Percentiles rank a stretch among this genome's conserved stretches.
Evolutionary conservation across 1,140 invertebrate species (phyloP).

Genomic region (Ganaspis sp.): DNA sequence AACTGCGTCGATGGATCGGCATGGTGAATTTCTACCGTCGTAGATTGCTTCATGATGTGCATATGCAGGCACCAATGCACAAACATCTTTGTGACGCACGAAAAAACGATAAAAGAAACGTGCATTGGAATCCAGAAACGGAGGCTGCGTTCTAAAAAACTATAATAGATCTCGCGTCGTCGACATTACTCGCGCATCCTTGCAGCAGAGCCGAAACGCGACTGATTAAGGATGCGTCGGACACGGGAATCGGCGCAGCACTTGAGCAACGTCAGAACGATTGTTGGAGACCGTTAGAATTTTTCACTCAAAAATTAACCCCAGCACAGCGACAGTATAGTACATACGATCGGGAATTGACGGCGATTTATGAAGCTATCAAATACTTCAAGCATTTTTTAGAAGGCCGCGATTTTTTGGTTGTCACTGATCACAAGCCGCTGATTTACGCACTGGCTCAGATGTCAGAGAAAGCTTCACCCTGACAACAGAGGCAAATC

Average conservation of each 20-base stretch:
- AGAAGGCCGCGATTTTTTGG: slow-evolving; percentile 31
- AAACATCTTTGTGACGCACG: slow-evolving; percentile 44
- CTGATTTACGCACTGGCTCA: slow-evolving; percentile 51
- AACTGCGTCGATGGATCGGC: slow-evolving; percentile 61
- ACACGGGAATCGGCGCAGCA: background rate
- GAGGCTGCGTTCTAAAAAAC: slow-evolving; percentile 51
- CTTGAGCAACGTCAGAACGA: no score
- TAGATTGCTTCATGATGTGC: slow-evolving; percentile 56
- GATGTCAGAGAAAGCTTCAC: slow-evolving; percentile 37
- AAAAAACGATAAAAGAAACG: slow-evolving; percentile 54
- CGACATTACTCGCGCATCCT: slow-evolving; percentile 10
- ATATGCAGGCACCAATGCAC: slow-evolving; percentile 48
- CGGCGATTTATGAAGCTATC: no score
- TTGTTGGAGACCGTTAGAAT: no score
- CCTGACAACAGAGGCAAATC: background rate
- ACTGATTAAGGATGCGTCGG: no score
- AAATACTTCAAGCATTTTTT: background rate
- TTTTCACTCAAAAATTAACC: no score
- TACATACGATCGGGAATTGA: no score
- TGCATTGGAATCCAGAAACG: slow-evolving; percentile 57
- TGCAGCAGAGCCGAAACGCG: background rate
- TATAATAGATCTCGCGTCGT: slow-evolving; percentile 30
- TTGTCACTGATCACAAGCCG: slow-evolving; percentile 61
- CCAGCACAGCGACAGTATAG: background rate
- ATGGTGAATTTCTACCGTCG: slow-evolving; percentile 64